Conservation (phyloP, 2,113 vertebrate species). For the Grantiella picta region DNA sequence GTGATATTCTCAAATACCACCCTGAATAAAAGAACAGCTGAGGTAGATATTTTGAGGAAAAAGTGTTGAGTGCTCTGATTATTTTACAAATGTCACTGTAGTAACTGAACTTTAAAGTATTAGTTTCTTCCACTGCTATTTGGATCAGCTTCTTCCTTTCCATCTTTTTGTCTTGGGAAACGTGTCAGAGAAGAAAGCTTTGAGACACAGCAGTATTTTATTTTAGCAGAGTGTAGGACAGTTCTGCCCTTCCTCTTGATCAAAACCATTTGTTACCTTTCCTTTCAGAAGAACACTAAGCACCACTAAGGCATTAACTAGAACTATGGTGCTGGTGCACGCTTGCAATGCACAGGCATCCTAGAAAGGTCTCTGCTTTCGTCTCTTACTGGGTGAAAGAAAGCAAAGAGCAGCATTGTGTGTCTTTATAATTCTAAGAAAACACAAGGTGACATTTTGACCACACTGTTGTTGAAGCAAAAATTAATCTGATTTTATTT, state of each 20-base stretch:
- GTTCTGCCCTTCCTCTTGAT: not conserved
- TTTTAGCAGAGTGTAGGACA: not conserved
- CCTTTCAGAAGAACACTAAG: not conserved
- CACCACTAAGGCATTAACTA: not conserved
- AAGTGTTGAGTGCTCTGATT: not conserved
- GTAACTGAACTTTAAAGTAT: not conserved
- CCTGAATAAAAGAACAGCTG: not conserved
- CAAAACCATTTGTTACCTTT: not conserved
- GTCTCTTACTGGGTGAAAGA: not conserved
- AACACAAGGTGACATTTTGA: not conserved
- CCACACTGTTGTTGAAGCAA: not conserved
- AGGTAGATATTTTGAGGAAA: not conserved
- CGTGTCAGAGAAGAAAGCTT: not conserved
- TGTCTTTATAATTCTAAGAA: not conserved
- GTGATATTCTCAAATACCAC: not conserved
- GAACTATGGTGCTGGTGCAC: not conserved
- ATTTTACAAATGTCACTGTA: not conserved
- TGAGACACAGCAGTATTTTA: not conserved
- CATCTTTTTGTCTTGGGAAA: not conserved
- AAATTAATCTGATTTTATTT: not conserved
- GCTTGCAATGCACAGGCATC: not conserved
- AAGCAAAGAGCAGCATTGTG: not conserved
- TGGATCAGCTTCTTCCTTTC: not conserved
- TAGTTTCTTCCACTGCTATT: not conserved
- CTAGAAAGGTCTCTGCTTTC: not conserved